Evolutionary conservation across 2,888 invertebrate species (phyloP).

Genomic region (Dolichopus griseipennis): DNA sequence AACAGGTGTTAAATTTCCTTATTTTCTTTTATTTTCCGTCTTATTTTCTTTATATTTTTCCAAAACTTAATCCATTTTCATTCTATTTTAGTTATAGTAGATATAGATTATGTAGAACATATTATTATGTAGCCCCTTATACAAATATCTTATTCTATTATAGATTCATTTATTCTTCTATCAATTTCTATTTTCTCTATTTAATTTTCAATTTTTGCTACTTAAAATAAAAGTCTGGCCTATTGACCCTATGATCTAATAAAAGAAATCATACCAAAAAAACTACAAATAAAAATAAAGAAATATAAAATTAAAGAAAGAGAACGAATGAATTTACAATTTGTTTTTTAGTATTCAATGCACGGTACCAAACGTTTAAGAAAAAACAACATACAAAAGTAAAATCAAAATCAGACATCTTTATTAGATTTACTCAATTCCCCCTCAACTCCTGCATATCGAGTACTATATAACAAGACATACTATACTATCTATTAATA

Average conservation of each 20-base stretch:
- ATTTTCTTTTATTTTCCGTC: background rate
- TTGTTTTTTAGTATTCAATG: background rate
- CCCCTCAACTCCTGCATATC: background rate
- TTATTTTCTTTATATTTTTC: no score
- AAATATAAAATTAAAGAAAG: background rate
- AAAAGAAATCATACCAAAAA: background rate
- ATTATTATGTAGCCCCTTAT: no score
- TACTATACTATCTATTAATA: no score
- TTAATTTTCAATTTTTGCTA: no score
- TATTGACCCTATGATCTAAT: slow-evolving; percentile 2
- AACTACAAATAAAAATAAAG: background rate
- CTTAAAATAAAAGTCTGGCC: background rate
- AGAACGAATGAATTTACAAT: no score
- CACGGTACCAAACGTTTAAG: background rate
- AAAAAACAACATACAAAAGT: background rate
- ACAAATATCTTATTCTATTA: background rate
- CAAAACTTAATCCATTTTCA: background rate
- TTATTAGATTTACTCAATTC: background rate
- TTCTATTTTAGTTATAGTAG: no score
- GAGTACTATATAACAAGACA: no score
- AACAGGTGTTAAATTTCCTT: no score
- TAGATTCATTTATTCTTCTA: background rate
- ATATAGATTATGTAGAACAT: no score
- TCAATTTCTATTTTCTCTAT: no score
- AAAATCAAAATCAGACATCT: background rate